A percentile compares a stretch with the other conserved stretches of the same genome.
Conservation (phyloP, 2,888 invertebrate species). For the Venustoraphidia nigricollis region DNA sequence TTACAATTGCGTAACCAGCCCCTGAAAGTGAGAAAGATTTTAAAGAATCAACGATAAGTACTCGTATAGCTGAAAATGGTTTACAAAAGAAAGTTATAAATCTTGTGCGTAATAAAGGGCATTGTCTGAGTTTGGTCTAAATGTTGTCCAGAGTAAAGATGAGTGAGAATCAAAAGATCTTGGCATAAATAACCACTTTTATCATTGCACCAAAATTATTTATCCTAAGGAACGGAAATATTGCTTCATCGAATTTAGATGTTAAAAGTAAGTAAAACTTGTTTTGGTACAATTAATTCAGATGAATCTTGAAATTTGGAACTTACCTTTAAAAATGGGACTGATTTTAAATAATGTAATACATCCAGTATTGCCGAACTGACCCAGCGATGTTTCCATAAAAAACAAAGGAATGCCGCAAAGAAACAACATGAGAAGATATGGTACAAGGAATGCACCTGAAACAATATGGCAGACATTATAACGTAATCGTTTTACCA, state of each 20-base stretch:
- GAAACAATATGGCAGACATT: constrained; percentile 9
- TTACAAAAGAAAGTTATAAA: not conserved
- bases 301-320: not conserved
- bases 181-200: no score
- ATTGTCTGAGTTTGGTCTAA: no score
- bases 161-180: no score
- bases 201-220: no score
- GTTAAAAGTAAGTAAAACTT: no score
- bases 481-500: no score
- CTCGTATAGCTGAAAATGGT: not conserved
- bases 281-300: no score
- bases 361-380: constrained; percentile 70
- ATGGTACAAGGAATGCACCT: constrained; percentile 83
- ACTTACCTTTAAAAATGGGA: constrained; percentile 71
- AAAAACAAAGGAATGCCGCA: constrained; percentile 82
- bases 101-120: not conserved
- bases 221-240: no score
- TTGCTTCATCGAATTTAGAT: no score
- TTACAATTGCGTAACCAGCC: constrained; percentile 67
- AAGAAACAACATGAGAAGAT: constrained; percentile 60
- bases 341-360: constrained; percentile 65
- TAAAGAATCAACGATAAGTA: not conserved
- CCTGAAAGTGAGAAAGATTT: constrained; percentile 36
- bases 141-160: no score
- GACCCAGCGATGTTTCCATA: constrained; percentile 74